These are phyloP conservation scores for Scrobipalpa atriplicella DNA, from an alignment of 2,888 invertebrate genomes.

Conservation along the genomic window DNA sequence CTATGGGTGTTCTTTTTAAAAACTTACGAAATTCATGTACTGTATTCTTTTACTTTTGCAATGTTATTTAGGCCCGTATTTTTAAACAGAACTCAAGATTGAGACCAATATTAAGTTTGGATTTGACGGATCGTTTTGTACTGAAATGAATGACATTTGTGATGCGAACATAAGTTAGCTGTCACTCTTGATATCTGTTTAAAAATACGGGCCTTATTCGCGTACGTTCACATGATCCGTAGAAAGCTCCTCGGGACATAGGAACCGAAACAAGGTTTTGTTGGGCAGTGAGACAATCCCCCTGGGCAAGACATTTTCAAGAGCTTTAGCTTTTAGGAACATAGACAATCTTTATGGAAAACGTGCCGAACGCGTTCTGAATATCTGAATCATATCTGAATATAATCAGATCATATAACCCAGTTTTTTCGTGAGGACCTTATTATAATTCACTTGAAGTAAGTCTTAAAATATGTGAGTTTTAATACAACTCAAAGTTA, in stretches of 20 bases:
- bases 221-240: not conserved
- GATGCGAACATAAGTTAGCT: too few species aligned
- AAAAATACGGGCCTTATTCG: too few species aligned
- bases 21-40: too few species aligned
- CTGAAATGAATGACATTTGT: too few species aligned
- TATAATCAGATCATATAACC: not conserved
- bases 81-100: too few species aligned
- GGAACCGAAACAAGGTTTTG: constrained; percentile 74
- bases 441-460: constrained; percentile 2
- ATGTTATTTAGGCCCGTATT: too few species aligned
- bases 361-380: constrained; percentile 22
- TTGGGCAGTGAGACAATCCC: constrained; percentile 64
- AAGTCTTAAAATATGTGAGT: not conserved
- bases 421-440: not conserved
- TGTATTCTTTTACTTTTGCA: too few species aligned
- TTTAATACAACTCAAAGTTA: not conserved
- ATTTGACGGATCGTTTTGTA: too few species aligned
- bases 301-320: constrained; percentile 59
- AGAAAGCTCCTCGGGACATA: constrained; percentile 53
- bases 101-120: too few species aligned
- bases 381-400: too few species aligned
- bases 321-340: constrained; percentile 40
- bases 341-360: constrained; percentile 33
- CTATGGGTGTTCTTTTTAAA: too few species aligned
- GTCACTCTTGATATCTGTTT: too few species aligned